These are phyloP conservation scores for Lycocerus yunnanus DNA, from an alignment of 2,888 invertebrate species.

Conservation along the genomic window DNA sequence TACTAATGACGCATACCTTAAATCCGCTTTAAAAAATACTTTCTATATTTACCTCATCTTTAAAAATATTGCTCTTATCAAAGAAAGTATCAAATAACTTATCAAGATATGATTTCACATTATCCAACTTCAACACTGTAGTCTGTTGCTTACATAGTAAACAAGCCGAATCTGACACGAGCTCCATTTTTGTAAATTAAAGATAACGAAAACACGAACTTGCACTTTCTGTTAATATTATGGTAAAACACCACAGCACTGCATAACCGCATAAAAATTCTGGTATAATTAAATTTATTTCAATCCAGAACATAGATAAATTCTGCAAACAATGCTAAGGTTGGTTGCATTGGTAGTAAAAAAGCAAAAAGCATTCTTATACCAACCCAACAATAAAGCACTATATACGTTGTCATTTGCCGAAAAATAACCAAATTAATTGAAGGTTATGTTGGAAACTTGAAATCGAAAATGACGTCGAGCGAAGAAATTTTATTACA, in stretches of 20 bases:
- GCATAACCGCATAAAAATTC: not conserved
- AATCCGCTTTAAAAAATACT: not conserved
- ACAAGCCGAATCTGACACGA: conserved; percentile 1
- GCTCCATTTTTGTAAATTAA: conserved; percentile 10
- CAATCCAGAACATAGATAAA: not conserved
- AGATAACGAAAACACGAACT: not conserved
- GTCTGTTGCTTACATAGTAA: conserved; percentile 18
- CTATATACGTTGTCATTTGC: not conserved
- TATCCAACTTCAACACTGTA: not conserved
- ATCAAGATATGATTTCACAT: conserved; percentile 3
- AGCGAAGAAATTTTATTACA: conserved; percentile 95
- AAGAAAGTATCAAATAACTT: conserved; percentile 22
- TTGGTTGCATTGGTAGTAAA: no score
- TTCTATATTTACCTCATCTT: conserved; percentile 12
- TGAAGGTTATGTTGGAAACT: not conserved
- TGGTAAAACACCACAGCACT: not conserved
- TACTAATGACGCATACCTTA: not conserved
- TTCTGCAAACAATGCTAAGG: no score
- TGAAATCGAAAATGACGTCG: conserved; percentile 70
- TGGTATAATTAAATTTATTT: not conserved
- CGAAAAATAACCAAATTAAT: no score
- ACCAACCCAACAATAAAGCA: no score
- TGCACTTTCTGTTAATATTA: not conserved
- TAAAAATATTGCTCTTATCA: conserved; percentile 7
- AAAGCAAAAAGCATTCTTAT: no score